phyloP scores from a whole-genome alignment of 2,113 vertebrate genomes.

The Pantherophis guttatus region DNA sequence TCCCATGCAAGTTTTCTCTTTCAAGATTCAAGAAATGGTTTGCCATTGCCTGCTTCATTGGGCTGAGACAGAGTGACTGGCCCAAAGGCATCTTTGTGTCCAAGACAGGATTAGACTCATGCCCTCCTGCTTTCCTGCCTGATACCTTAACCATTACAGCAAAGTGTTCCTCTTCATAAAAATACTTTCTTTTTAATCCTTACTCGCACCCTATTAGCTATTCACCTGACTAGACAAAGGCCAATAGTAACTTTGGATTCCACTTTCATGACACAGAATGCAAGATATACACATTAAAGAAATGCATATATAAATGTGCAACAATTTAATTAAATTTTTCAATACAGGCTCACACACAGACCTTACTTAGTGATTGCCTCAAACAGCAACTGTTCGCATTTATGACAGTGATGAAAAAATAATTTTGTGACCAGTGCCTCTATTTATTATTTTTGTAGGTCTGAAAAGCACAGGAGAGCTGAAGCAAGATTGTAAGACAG shows the following conservation, averaged over 20 bases:
- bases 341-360: neutral
- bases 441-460: neutral
- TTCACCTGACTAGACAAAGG: neutral
- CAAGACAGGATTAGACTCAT: neutral
- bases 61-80: neutral
- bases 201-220: neutral
- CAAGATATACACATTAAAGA: neutral
- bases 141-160: neutral
- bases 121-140: neutral
- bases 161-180: neutral
- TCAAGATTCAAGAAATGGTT: neutral
- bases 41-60: neutral
- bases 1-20: neutral
- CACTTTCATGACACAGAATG: neutral
- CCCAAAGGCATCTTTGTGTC: neutral
- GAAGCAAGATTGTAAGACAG: neutral
- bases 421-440: neutral
- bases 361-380: neutral
- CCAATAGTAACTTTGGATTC: neutral
- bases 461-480: neutral
- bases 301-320: neutral
- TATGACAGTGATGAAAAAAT: neutral
- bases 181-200: neutral
- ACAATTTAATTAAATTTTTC: neutral
- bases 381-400: neutral